Percentiles rank a stretch among this genome's conserved stretches.
phyloP scores from a whole-genome alignment of 2,113 vertebrate species.

The Tyto alba region DNA sequence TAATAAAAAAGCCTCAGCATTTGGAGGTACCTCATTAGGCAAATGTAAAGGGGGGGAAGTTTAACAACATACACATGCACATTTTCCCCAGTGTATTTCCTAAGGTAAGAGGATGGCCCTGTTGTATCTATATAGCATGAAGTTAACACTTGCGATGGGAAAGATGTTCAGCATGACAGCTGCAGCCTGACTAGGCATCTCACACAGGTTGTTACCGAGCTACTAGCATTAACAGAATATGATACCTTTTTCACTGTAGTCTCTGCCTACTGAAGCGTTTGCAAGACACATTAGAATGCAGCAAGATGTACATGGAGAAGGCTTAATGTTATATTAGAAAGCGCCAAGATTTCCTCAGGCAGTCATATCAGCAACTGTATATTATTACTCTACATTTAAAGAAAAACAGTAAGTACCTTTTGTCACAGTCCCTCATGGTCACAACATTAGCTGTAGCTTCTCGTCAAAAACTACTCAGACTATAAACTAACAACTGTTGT shows the following conservation, averaged over 20 bases:
- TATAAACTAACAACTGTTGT: neutral
- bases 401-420: neutral
- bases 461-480: neutral
- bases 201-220: neutral
- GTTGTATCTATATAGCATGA: neutral
- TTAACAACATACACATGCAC: neutral
- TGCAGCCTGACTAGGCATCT: neutral
- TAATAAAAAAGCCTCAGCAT: neutral
- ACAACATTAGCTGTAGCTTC: neutral
- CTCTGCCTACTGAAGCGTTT: slow-evolving; percentile 9
- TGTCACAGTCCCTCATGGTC: neutral
- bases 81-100: neutral
- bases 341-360: slow-evolving; percentile 1
- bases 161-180: neutral
- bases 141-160: neutral
- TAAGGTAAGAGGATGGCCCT: neutral
- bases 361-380: neutral
- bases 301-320: neutral
- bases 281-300: neutral
- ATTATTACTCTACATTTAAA: neutral
- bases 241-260: neutral
- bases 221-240: neutral
- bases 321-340: neutral
- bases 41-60: neutral
- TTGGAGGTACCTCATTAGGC: neutral